A percentile compares a stretch with the other conserved stretches of the same genome.
phyloP scores from a whole-genome alignment of 2,888 invertebrate species.

The Plebejus argus region DNA sequence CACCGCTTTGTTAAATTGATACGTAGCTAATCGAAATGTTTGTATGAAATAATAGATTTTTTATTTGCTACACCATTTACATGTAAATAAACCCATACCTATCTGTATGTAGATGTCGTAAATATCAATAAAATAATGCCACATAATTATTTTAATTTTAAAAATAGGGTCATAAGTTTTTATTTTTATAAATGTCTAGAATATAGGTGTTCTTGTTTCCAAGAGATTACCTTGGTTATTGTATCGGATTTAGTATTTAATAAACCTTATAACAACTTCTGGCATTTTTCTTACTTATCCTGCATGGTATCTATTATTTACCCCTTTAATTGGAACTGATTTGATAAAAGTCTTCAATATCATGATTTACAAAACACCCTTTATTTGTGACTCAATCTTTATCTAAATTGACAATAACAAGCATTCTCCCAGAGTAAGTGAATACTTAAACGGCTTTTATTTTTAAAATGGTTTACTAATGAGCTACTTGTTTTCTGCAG shows the following conservation, averaged over 20 bases:
- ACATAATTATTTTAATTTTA: conserved; percentile 39
- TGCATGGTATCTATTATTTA: conserved; percentile 63
- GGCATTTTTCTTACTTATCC: conserved; percentile 77
- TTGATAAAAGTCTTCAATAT: neutral
- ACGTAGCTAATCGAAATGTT: conserved; percentile 9
- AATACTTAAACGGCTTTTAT: neutral
- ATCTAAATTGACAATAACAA: neutral
- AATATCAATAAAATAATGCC: conserved; percentile 26
- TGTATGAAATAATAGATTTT: neutral
- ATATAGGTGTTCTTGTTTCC: conserved; percentile 55
- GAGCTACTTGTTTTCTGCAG: conserved; percentile 70
- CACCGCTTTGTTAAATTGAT: conserved; percentile 21
- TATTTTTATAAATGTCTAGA: conserved; percentile 70
- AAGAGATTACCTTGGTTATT: conserved; percentile 52
- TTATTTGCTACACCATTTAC: conserved; percentile 21
- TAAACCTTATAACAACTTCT: conserved; percentile 73
- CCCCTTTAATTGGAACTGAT: conserved; percentile 39
- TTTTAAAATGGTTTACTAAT: conserved; percentile 33
- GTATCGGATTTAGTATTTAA: conserved; percentile 70
- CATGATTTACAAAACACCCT: neutral
- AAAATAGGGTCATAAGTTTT: conserved; percentile 61
- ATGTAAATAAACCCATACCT: conserved; percentile 28
- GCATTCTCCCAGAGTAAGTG: neutral
- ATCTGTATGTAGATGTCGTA: conserved; percentile 26
- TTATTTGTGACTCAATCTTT: neutral